Evolutionary conservation across 2,113 vertebrate genomes (phyloP).

Genomic region (Chiloscyllium plagiosum): DNA sequence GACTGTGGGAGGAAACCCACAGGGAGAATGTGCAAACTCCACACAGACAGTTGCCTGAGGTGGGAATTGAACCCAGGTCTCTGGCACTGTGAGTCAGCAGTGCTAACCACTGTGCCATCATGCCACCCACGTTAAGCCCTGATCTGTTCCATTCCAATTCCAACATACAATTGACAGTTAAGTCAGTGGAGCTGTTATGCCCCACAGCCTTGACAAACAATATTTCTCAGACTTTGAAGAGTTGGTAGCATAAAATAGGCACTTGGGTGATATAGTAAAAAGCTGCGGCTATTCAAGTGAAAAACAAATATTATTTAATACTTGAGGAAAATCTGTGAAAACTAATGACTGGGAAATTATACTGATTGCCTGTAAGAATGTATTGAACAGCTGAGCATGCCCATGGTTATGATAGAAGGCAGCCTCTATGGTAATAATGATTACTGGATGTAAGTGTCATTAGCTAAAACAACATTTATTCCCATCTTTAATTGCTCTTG

Average conservation of each 20-base stretch:
- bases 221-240: neutral
- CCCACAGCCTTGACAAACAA: neutral
- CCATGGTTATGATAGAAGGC: neutral
- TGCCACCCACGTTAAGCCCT: neutral
- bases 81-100: too few species aligned
- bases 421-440: neutral
- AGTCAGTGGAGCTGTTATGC: neutral
- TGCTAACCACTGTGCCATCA: too few species aligned
- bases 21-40: too few species aligned
- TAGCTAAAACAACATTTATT: too few species aligned
- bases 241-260: neutral
- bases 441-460: too few species aligned
- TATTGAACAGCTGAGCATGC: neutral
- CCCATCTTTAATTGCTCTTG: too few species aligned
- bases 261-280: neutral
- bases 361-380: neutral
- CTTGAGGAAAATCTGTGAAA: neutral
- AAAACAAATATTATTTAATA: neutral
- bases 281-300: neutral
- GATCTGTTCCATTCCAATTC: neutral
- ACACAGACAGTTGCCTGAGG: too few species aligned
- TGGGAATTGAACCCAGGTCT: too few species aligned
- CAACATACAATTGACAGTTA: neutral
- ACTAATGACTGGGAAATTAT: neutral
- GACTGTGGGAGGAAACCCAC: too few species aligned